phyloP scores from a whole-genome alignment of 2,113 vertebrate genomes.

The Passer domesticus region DNA sequence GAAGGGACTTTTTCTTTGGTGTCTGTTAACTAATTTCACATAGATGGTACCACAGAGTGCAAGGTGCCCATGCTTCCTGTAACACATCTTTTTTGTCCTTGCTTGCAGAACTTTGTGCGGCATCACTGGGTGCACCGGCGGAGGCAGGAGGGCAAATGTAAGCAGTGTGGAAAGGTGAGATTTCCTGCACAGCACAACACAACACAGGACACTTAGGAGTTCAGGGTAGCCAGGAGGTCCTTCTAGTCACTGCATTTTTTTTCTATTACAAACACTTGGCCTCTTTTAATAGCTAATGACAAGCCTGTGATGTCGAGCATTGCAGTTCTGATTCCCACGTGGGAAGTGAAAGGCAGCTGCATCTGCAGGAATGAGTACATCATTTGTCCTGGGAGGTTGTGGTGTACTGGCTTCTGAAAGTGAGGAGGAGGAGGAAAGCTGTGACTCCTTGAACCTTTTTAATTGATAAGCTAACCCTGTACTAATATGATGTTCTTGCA shows the following conservation, averaged over 20 bases:
- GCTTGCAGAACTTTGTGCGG: constrained; percentile 86
- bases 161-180: constrained; percentile 95
- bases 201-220: background rate
- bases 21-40: background rate
- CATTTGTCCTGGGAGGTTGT: background rate
- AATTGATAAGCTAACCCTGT: background rate
- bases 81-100: background rate
- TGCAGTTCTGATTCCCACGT: background rate
- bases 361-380: background rate
- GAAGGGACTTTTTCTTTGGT: background rate
- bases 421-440: background rate
- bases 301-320: background rate
- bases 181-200: background rate
- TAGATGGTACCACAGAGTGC: background rate
- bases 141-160: constrained; percentile 95
- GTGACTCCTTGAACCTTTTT: background rate
- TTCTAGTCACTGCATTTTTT: background rate
- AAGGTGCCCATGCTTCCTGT: background rate
- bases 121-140: constrained; percentile 98
- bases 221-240: background rate
- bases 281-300: background rate
- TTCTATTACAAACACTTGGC: background rate
- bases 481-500: background rate
- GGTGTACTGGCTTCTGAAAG: background rate
- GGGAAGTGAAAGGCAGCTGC: background rate